Percentiles rank a stretch among this genome's conserved stretches.
phyloP scores from a whole-genome alignment of 2,113 vertebrate species.

The Paralichthys olivaceus region DNA sequence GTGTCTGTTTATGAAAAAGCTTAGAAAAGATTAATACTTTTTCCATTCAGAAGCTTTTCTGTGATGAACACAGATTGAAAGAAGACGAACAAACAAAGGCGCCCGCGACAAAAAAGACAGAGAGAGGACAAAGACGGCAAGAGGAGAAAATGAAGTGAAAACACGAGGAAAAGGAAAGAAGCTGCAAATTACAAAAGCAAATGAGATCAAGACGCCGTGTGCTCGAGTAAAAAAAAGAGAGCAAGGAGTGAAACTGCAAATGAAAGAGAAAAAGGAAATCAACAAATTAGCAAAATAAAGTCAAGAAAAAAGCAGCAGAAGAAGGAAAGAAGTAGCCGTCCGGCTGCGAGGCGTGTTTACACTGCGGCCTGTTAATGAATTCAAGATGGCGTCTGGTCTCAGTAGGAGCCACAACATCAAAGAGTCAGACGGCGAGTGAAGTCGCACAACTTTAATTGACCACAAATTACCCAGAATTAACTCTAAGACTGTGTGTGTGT shows the following conservation, averaged over 20 bases:
- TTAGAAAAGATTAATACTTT: too few relatives aligned
- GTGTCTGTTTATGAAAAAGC: too few relatives aligned
- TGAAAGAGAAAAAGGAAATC: constrained; percentile 22
- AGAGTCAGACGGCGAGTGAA: constrained; percentile 80
- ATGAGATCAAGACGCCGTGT: background rate
- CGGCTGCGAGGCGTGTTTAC: constrained; percentile 83
- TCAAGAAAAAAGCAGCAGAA: constrained; percentile 63
- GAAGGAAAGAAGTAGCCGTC: constrained; percentile 29
- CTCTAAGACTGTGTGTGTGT: constrained; percentile 33
- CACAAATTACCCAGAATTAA: constrained; percentile 88
- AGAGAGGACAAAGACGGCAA: background rate
- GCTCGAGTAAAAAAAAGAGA: background rate
- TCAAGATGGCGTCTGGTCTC: constrained; percentile 89
- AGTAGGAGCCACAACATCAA: constrained; percentile 87
- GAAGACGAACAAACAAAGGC: background rate
- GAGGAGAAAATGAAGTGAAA: background rate
- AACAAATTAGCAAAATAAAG: constrained; percentile 12
- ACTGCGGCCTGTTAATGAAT: constrained; percentile 87
- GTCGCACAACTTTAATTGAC: constrained; percentile 87
- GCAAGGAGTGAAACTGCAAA: constrained; percentile 4
- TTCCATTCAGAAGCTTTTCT: too few relatives aligned
- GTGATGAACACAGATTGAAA: too few relatives aligned
- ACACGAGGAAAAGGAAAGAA: background rate
- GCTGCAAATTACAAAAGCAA: background rate
- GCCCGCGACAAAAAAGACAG: background rate